A percentile compares a stretch with the other conserved stretches of the same genome.
Conservation (phyloP, 2,797 vertebrate species). For the Allochrocebus solatus region DNA sequence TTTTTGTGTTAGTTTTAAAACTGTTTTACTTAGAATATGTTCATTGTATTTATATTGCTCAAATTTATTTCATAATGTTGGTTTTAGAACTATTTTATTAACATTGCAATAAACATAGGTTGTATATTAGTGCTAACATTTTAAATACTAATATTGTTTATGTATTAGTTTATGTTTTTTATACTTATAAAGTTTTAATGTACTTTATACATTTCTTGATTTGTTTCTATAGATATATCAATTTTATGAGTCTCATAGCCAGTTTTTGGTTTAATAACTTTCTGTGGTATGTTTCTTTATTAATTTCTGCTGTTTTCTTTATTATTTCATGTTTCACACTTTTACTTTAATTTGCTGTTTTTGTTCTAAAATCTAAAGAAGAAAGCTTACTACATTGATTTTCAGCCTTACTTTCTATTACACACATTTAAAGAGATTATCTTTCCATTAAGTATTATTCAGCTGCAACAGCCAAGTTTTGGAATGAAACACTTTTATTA, state of each 20-base stretch:
- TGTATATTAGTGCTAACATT: background rate
- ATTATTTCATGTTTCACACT: background rate
- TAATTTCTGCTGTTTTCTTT: background rate
- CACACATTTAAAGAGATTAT: constrained; percentile 2
- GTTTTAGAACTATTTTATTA: background rate
- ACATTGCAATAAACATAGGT: background rate
- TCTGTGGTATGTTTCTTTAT: background rate
- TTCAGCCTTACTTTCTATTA: background rate
- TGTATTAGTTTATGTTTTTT: background rate
- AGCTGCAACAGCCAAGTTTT: background rate
- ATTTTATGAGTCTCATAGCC: background rate
- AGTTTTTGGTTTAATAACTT: background rate
- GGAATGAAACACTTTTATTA: background rate
- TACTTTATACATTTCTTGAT: background rate
- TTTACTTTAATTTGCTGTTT: background rate
- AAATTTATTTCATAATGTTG: background rate
- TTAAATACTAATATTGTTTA: background rate
- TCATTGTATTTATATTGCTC: background rate
- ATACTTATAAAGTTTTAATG: no score
- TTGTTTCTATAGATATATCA: background rate
- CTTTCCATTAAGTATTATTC: background rate
- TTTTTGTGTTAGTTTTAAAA: background rate
- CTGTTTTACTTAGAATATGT: background rate
- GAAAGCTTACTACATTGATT: background rate
- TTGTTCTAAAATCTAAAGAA: background rate